A percentile compares a stretch with the other conserved stretches of the same genome.
Conservation (phyloP, 2,113 vertebrate genomes). For the Percina caprodes region DNA sequence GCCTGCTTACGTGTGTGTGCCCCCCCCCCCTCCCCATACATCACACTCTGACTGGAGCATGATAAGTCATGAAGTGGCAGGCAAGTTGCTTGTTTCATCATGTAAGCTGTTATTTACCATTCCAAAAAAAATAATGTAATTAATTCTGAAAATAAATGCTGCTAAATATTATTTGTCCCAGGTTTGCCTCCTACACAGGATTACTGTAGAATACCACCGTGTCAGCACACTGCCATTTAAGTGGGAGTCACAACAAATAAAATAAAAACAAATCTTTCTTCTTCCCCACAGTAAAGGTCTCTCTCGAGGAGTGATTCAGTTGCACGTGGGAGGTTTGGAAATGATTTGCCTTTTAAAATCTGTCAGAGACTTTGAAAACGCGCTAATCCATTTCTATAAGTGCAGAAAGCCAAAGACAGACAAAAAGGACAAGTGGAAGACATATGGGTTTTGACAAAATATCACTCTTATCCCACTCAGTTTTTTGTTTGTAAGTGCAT, state of each 20-base stretch:
- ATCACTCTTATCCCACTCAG: slow-evolving; percentile 44
- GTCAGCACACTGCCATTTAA: slow-evolving; percentile 39
- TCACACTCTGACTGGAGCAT: neutral
- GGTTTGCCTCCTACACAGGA: slow-evolving; percentile 55
- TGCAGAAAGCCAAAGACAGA: slow-evolving; percentile 25
- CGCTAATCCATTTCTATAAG: slow-evolving; percentile 52
- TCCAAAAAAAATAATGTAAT: neutral
- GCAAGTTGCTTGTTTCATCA: neutral
- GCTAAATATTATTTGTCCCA: slow-evolving; percentile 21
- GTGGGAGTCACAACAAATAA: slow-evolving; percentile 61
- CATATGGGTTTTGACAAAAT: slow-evolving; percentile 38
- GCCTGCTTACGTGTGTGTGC: slow-evolving; percentile 12
- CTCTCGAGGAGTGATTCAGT: slow-evolving; percentile 58
- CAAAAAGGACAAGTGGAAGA: slow-evolving; percentile 52
- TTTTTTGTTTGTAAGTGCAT: slow-evolving; percentile 15
- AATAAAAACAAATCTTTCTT: neutral
- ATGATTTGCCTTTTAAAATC: slow-evolving; percentile 38
- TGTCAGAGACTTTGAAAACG: slow-evolving; percentile 47
- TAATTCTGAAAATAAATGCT: neutral
- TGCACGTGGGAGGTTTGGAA: slow-evolving; percentile 67
- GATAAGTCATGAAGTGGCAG: neutral
- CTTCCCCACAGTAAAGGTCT: slow-evolving; percentile 27
- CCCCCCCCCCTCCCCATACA: neutral
- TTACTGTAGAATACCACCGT: slow-evolving; percentile 28
- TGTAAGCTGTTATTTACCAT: neutral